Evolutionary conservation across 37 sponge, comb jelly and placozoan species (phyloP).

Genomic region (Diacarnus erythraeanus): DNA sequence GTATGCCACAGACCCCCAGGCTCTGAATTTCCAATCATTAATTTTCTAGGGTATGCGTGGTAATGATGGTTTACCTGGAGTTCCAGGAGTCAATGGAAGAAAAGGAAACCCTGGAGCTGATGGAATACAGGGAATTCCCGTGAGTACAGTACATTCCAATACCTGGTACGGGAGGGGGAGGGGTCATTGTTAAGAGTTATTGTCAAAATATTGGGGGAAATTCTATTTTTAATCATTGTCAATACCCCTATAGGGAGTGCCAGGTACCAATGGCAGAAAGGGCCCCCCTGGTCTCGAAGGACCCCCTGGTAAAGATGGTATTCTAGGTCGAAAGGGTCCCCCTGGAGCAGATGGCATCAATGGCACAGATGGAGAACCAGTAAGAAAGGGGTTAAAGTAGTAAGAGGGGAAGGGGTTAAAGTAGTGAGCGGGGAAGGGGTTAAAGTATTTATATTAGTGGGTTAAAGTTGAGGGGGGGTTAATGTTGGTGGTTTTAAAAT

Average conservation of each 20-base stretch:
- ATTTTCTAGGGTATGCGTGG: no score
- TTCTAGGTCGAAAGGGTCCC: constrained; percentile 14
- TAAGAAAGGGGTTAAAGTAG: neutral
- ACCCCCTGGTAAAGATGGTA: neutral
- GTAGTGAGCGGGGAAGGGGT: no score
- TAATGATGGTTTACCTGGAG: neutral
- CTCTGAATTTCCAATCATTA: no score
- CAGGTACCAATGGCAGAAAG: neutral
- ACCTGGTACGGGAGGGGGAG: neutral
- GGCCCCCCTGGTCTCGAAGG: neutral
- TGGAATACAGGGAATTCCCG: constrained; percentile 2
- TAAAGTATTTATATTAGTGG: no score
- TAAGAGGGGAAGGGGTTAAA: neutral
- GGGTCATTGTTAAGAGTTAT: neutral
- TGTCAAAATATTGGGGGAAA: neutral
- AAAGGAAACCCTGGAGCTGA: neutral
- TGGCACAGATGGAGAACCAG: constrained; percentile 15
- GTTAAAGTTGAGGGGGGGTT: no score
- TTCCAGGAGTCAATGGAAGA: neutral
- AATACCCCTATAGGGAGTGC: neutral
- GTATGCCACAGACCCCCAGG: no score
- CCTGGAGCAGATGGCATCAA: constrained; percentile 13
- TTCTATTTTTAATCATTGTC: neutral
- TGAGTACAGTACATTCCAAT: no score
- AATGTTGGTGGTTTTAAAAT: no score